Evolutionary conservation across 1,140 invertebrate genomes (phyloP).

Genomic region (Cyclina sinensis): DNA sequence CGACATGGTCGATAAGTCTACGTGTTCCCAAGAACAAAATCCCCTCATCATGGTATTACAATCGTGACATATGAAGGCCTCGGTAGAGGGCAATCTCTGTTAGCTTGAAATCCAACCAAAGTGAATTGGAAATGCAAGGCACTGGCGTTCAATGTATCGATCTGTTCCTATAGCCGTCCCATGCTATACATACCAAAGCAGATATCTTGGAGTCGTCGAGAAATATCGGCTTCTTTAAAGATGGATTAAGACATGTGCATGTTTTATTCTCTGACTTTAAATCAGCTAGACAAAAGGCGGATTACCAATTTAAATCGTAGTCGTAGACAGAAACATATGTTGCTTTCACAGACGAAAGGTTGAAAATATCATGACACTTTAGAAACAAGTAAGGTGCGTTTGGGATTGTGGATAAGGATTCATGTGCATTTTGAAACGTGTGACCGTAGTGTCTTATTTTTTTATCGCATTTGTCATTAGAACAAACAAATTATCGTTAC

Average conservation of each 20-base stretch:
- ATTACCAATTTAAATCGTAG: not conserved
- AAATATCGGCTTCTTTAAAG: not conserved
- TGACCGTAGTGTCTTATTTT: too few species aligned
- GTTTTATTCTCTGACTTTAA: not conserved
- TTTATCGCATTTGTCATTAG: too few species aligned
- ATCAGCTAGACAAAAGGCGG: not conserved
- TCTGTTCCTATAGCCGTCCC: not conserved
- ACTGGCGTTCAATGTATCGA: not conserved
- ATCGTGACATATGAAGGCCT: not conserved
- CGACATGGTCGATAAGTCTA: not conserved
- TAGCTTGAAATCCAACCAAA: not conserved
- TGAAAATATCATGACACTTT: too few species aligned
- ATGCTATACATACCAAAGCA: not conserved
- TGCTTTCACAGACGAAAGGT: too few species aligned
- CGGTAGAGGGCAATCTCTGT: not conserved
- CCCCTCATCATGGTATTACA: not conserved
- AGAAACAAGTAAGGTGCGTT: too few species aligned
- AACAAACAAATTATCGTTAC: too few species aligned
- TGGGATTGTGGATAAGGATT: too few species aligned
- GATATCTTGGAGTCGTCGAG: not conserved
- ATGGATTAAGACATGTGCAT: not conserved
- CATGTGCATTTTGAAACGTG: too few species aligned
- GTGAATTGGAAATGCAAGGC: not conserved
- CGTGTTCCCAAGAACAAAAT: not conserved
- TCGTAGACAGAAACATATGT: not conserved